phyloP scores from a whole-genome alignment of 1,140 invertebrate species.

The Chelonus insularis region DNA sequence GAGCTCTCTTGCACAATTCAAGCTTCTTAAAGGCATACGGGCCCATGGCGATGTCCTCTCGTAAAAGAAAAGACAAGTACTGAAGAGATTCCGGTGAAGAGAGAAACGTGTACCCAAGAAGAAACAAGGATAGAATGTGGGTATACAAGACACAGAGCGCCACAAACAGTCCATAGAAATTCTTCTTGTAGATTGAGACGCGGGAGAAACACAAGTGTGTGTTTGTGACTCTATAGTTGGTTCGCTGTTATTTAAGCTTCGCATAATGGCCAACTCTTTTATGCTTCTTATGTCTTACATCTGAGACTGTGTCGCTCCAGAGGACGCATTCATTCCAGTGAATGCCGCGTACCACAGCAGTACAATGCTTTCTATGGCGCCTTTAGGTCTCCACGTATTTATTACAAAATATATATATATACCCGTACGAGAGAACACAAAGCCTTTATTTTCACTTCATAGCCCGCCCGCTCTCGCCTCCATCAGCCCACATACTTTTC shows the following conservation, averaged over 20 bases:
- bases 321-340: conserved; percentile 55
- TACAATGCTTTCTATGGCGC: conserved; percentile 53
- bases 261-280: conserved; percentile 57
- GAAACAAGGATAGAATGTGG: conserved; percentile 24
- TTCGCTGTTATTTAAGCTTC: conserved; percentile 57
- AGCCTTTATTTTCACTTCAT: not conserved
- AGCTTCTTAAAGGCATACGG: conserved; percentile 8
- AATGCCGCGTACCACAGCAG: conserved; percentile 43
- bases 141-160: conserved; percentile 38
- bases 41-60: conserved; percentile 19
- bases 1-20: conserved; percentile 11
- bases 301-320: conserved; percentile 50
- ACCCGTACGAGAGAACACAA: conserved; percentile 40
- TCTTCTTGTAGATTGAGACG: conserved; percentile 32
- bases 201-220: not conserved
- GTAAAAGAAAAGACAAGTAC: conserved; percentile 17
- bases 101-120: conserved; percentile 4
- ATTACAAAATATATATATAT: conserved; percentile 37
- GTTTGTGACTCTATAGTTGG: conserved; percentile 6
- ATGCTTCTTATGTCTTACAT: conserved; percentile 58
- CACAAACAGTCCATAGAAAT: conserved; percentile 53
- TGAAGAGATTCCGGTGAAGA: conserved; percentile 14
- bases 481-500: too few species aligned
- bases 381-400: conserved; percentile 29
- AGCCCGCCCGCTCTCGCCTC: not conserved